Evolutionary conservation across 1,140 invertebrate genomes (phyloP).

Genomic region (Schmidtea mediterranea): DNA sequence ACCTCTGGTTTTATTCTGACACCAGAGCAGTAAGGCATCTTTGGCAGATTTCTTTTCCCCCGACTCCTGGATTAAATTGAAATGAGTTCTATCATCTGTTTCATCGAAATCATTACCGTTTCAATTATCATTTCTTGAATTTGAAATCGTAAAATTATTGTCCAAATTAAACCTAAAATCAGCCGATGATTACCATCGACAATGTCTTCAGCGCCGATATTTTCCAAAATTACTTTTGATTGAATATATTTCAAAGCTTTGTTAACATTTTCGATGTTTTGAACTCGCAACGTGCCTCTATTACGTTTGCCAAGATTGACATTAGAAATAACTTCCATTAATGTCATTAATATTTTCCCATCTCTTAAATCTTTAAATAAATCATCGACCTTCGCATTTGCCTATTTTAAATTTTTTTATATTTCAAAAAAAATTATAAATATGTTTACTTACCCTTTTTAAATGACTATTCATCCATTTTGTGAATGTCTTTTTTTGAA

Average conservation of each 20-base stretch:
- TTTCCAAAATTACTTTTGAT: slow-evolving; percentile 90
- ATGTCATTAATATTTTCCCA: slow-evolving; percentile 84
- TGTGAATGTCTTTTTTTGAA: slow-evolving; percentile 98
- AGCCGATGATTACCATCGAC: slow-evolving; percentile 75
- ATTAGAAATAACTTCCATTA: slow-evolving; percentile 91
- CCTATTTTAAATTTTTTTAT: no score
- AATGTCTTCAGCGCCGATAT: slow-evolving; percentile 96
- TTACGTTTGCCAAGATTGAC: slow-evolving; percentile 87
- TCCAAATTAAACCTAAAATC: slow-evolving; percentile 92
- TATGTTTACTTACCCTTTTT: slow-evolving; percentile 44
- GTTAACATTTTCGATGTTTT: slow-evolving; percentile 98
- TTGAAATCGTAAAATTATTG: slow-evolving; percentile 79
- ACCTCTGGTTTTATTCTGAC: slow-evolving; percentile 79
- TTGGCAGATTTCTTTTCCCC: slow-evolving; percentile 49
- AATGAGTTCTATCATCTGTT: not conserved
- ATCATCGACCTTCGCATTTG: slow-evolving; percentile 59
- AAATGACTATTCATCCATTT: slow-evolving; percentile 94
- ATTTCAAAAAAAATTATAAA: no score
- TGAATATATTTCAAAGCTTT: slow-evolving; percentile 86
- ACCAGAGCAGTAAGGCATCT: slow-evolving; percentile 88
- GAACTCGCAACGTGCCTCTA: slow-evolving; percentile 77
- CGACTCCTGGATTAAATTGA: not conserved
- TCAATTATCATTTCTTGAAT: slow-evolving; percentile 79
- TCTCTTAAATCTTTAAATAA: slow-evolving; percentile 85
- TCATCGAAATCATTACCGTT: not conserved